A percentile compares a stretch with the other conserved stretches of the same genome.
These are phyloP conservation scores for Malacoctenus gilli DNA, from an alignment of 2,797 vertebrate genomes.

Conservation along the genomic window DNA sequence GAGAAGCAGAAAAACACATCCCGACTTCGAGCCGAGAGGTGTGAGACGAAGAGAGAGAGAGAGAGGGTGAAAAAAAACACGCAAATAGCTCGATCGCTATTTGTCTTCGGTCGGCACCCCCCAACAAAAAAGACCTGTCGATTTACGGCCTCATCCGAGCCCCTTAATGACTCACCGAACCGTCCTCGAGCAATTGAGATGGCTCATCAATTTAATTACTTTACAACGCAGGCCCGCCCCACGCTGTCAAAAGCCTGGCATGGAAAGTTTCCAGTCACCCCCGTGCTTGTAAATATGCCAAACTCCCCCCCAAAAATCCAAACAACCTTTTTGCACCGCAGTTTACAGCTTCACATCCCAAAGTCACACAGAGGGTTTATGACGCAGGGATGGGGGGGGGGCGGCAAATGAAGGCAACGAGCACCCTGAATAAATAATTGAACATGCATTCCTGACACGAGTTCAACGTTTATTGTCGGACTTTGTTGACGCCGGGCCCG, in stretches of 20 bases:
- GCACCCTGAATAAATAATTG: not conserved
- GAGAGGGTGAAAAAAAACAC: no score
- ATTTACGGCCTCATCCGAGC: slow-evolving; percentile 63
- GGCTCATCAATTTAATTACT: slow-evolving; percentile 77
- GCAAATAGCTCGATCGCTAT: slow-evolving; percentile 41
- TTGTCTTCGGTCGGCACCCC: slow-evolving; percentile 53
- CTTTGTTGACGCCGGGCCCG: no score
- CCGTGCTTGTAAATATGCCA: slow-evolving; percentile 59
- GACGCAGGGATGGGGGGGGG: slow-evolving; percentile 10
- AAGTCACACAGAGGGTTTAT: slow-evolving; percentile 35
- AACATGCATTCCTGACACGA: not conserved
- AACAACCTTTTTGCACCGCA: slow-evolving; percentile 16
- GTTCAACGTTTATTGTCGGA: no score
- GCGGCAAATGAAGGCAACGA: not conserved
- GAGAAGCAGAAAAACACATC: not conserved
- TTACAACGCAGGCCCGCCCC: slow-evolving; percentile 60
- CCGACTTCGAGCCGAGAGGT: slow-evolving; percentile 11
- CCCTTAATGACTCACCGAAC: slow-evolving; percentile 67
- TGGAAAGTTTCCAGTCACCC: slow-evolving; percentile 34
- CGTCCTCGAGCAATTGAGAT: slow-evolving; percentile 62
- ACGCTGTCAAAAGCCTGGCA: slow-evolving; percentile 54
- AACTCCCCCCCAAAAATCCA: no score
- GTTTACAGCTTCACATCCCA: slow-evolving; percentile 24
- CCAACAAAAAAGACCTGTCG: slow-evolving; percentile 52
- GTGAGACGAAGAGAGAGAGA: not conserved